Evolutionary conservation across 2,888 invertebrate species (phyloP).

Genomic region (Drosophila nigritarsus): DNA sequence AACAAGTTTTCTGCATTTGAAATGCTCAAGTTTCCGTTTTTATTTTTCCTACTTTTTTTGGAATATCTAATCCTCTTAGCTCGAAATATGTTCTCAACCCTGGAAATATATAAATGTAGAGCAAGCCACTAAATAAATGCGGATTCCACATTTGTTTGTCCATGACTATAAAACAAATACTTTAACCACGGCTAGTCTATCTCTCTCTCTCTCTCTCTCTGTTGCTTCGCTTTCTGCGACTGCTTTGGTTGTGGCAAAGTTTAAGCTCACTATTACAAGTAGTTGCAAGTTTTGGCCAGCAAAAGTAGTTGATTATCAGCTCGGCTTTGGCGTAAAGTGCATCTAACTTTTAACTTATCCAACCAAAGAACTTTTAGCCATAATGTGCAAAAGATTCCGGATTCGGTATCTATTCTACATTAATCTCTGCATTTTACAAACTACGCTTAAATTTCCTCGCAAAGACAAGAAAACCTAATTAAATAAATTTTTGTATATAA

Average conservation of each 20-base stretch:
- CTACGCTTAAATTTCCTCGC: too few species aligned
- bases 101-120: neutral
- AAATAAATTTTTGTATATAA: neutral
- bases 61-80: slow-evolving; percentile 66
- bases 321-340: slow-evolving; percentile 34
- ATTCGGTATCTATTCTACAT: slow-evolving; percentile 7
- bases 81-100: slow-evolving; percentile 17
- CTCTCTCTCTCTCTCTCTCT: neutral
- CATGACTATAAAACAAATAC: neutral
- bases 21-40: slow-evolving; percentile 21
- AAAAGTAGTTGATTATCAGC: slow-evolving; percentile 54
- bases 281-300: slow-evolving; percentile 44
- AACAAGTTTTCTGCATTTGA: slow-evolving; percentile 57
- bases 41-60: slow-evolving; percentile 23
- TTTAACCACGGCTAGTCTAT: neutral
- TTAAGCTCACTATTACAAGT: slow-evolving; percentile 42
- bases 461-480: neutral
- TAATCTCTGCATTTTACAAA: neutral
- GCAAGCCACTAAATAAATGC: slow-evolving; percentile 8
- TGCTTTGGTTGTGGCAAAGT: slow-evolving; percentile 20
- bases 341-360: slow-evolving; percentile 60
- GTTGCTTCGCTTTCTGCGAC: neutral
- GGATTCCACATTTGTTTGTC: slow-evolving; percentile 10
- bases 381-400: slow-evolving; percentile 27
- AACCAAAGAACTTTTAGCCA: slow-evolving; percentile 27